Evolutionary conservation across 1,140 invertebrate genomes (phyloP).

Genomic region (Myzus persicae): DNA sequence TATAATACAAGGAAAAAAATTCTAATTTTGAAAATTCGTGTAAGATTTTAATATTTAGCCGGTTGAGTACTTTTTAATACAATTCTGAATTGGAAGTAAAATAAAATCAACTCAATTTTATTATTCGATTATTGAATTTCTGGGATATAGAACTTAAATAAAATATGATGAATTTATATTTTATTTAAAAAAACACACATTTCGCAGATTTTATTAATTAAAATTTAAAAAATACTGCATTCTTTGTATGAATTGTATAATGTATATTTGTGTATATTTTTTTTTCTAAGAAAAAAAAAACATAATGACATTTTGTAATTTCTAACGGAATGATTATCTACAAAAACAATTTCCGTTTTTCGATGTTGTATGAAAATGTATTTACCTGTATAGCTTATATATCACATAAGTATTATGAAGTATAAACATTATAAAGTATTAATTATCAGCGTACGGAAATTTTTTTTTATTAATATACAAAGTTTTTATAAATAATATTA

Average conservation of each 20-base stretch:
- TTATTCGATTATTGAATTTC: not conserved
- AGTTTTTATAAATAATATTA: not conserved
- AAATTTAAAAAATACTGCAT: not conserved
- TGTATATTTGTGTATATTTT: not conserved
- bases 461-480: not conserved
- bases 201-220: not conserved
- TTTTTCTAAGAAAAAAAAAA: not conserved
- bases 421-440: not conserved
- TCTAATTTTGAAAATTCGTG: not conserved
- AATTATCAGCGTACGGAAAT: not conserved
- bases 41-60: not conserved
- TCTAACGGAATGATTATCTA: not conserved
- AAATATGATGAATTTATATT: not conserved
- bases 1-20: not conserved
- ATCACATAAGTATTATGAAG: too few species aligned
- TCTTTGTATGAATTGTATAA: not conserved
- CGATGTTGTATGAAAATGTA: not conserved
- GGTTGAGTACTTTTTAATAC: not conserved
- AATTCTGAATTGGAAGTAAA: not conserved
- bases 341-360: not conserved
- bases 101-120: not conserved
- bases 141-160: not conserved
- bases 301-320: not conserved
- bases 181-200: not conserved
- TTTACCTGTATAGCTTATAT: not conserved